Evolutionary conservation across 2,113 vertebrate genomes (phyloP), one percentile per base, ranked within the genome.

Genomic region (Aegotheles bennettii): DNA sequence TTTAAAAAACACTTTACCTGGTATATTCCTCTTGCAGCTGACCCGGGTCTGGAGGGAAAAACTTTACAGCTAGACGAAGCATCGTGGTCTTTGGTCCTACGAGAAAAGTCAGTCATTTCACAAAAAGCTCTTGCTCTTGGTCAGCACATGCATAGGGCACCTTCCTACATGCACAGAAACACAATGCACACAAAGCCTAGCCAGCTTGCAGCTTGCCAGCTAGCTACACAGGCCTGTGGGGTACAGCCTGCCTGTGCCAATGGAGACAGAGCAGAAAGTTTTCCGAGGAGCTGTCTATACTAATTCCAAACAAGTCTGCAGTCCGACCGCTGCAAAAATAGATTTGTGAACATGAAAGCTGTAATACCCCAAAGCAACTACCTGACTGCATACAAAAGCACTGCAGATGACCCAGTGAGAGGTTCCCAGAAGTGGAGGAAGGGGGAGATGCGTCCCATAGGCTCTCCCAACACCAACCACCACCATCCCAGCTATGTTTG

Each of bases 1-100:
- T 59, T 67, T 16, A 14, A 59, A 81, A 60, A 51, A 50, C 15
- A 82, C 65, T 50, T 96, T 93, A 99, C 99, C 99, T 98, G 0
- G 99, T 99, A n/a, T 98, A 99, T 75, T 99, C 99, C 84, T 99
- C 99, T 91, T 99, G 99, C 89, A 99, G 93, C 93, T 99, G 99
- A 79, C 99, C 99, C 1, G 99, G 99, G 78, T 99, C 99, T 9
- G 99, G 99, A 19, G 99, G 99, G 89, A 99, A 99, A 92, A 99
- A 99, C 93, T 99, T 99, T 4, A 99, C 99, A 1, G 99, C 99
- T 69, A 99, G 98, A 70, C 99, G 98, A 93, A 99, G 98, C 54
- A 99, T 61, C 4, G 98, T 96, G 74, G 98, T 99, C 96, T 98
- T 98, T 67, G 99, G 99, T 96, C 98, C 99, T 99, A n/a, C 16